These are phyloP conservation scores for Chironomus riparius DNA, from an alignment of 2,888 invertebrate species.

Conservation along the genomic window DNA sequence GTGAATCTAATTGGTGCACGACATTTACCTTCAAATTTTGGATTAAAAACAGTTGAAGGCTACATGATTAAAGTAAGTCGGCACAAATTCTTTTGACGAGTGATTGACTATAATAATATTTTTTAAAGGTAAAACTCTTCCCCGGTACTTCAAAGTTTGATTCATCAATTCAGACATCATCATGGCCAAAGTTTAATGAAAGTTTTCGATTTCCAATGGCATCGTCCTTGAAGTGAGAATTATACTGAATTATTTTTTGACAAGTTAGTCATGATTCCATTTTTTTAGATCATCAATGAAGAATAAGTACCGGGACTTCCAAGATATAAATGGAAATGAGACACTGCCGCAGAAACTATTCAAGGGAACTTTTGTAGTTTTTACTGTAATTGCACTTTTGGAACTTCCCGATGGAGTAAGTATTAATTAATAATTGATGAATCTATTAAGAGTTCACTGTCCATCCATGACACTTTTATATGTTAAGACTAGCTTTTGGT, in stretches of 20 bases:
- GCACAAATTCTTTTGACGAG: not conserved
- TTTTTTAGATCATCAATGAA: constrained; percentile 33
- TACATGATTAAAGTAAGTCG: constrained; percentile 66
- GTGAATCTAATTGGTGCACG: constrained; percentile 68
- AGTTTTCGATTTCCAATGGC: constrained; percentile 61
- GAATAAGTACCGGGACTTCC: constrained; percentile 31
- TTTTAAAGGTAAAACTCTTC: constrained; percentile 62
- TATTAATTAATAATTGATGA: too few species aligned
- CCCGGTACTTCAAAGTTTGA: constrained; percentile 69
- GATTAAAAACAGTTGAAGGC: constrained; percentile 64
- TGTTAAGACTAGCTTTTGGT: too few species aligned
- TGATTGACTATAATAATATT: not conserved
- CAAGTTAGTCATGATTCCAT: not conserved
- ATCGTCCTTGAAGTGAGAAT: constrained; percentile 40
- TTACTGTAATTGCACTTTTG: constrained; percentile 41
- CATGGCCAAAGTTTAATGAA: constrained; percentile 74
- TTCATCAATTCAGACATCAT: constrained; percentile 61
- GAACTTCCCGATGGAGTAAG: constrained; percentile 40
- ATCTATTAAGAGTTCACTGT: too few species aligned
- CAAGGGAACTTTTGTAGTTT: constrained; percentile 42
- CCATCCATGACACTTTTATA: too few species aligned
- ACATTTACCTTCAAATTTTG: constrained; percentile 67
- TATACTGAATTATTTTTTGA: not conserved
- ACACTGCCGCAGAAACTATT: constrained; percentile 38
- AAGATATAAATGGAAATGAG: constrained; percentile 28